Evolutionary conservation across 2,113 vertebrate genomes (phyloP).

Genomic region (Ameiurus melas): DNA sequence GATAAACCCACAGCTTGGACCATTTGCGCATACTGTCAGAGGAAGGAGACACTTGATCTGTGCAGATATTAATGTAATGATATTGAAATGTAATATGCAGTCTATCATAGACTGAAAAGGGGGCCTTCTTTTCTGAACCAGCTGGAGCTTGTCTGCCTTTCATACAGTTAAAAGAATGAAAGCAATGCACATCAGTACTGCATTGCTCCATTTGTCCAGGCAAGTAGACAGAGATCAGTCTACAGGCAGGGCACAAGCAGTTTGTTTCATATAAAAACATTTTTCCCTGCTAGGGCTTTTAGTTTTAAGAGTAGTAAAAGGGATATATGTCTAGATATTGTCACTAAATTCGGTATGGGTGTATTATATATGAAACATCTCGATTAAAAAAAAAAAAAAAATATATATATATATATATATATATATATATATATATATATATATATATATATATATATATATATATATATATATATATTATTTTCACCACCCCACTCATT

Average conservation of each 20-base stretch:
- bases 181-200: background rate
- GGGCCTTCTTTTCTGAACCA: background rate
- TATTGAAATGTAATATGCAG: constrained; percentile 10
- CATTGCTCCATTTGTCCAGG: background rate
- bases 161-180: background rate
- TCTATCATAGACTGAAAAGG: background rate
- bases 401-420: no score
- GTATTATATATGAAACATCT: background rate
- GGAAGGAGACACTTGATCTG: background rate
- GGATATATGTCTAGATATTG: background rate
- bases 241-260: background rate
- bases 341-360: background rate
- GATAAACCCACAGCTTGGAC: background rate
- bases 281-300: background rate
- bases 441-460: no score
- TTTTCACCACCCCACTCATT: background rate
- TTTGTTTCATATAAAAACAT: background rate
- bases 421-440: no score
- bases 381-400: no score
- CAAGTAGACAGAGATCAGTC: background rate
- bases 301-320: background rate
- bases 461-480: no score
- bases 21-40: background rate
- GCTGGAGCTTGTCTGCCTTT: constrained; percentile 3
- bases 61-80: background rate